Evolutionary conservation across 2,797 vertebrate species (phyloP).

Genomic region (Molossus molossus): DNA sequence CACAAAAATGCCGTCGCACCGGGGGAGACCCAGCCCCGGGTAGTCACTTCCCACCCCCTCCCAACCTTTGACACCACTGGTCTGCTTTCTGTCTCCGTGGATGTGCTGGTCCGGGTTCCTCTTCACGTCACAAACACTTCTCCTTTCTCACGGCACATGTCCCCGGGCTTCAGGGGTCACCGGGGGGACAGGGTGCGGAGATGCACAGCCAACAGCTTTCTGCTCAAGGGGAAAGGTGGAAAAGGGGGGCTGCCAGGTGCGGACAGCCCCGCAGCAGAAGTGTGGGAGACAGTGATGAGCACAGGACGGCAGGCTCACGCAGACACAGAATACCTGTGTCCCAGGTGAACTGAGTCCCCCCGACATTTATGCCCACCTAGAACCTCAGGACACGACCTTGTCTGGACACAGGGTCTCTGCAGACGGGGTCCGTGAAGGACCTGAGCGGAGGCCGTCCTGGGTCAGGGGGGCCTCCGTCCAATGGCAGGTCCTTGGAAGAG

Average conservation of each 20-base stretch:
- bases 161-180: rapidly evolving
- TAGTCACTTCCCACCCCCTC: rapidly evolving
- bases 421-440: no score
- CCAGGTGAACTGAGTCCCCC: rapidly evolving
- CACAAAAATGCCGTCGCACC: rapidly evolving
- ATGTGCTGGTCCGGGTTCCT: rapidly evolving
- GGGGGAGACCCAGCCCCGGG: rapidly evolving
- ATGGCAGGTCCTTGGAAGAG: no score
- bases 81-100: background rate
- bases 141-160: background rate
- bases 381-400: no score
- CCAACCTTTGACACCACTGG: rapidly evolving
- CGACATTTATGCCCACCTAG: no score
- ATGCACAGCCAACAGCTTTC: background rate
- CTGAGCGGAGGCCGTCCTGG: no score
- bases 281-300: rapidly evolving
- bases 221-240: no score
- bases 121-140: rapidly evolving
- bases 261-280: rapidly evolving
- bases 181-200: background rate
- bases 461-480: no score
- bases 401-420: no score
- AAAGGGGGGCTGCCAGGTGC: rapidly evolving
- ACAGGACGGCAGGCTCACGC: rapidly evolving
- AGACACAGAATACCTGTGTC: no score